Evolutionary conservation across 2,113 vertebrate species (phyloP).

Genomic region (Paedocypris sp.): DNA sequence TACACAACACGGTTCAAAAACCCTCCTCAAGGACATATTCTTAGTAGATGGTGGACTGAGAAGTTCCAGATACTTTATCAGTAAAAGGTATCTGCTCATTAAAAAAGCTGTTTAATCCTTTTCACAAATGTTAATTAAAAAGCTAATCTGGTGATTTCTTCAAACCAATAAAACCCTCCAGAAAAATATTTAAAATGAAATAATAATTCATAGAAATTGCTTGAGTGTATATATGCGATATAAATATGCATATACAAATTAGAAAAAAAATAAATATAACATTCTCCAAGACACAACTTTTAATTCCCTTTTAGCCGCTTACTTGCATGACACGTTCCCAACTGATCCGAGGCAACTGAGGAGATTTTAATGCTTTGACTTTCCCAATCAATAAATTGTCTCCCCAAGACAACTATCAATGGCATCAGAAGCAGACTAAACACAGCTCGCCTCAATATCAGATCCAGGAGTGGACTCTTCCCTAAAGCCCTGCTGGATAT

Average conservation of each 20-base stretch:
- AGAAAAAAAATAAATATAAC: too few relatives aligned
- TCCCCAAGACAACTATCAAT: slow-evolving; percentile 58
- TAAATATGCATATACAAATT: too few relatives aligned
- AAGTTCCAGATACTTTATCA: slow-evolving; percentile 15
- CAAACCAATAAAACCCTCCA: background rate
- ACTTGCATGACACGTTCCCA: slow-evolving; percentile 57
- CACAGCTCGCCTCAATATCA: slow-evolving; percentile 57
- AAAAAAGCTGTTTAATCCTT: slow-evolving; percentile 23
- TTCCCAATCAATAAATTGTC: slow-evolving; percentile 63
- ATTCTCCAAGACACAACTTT: slow-evolving; percentile 42
- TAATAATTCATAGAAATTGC: slow-evolving; percentile 6
- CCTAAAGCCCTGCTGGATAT: slow-evolving; percentile 52
- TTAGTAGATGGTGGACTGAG: slow-evolving; percentile 6
- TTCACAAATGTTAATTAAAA: slow-evolving; percentile 26
- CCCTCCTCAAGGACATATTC: slow-evolving; percentile 4
- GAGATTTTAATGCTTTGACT: slow-evolving; percentile 58
- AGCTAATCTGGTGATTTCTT: slow-evolving; percentile 13
- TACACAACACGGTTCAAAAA: background rate
- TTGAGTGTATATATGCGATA: background rate
- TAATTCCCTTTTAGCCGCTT: slow-evolving; percentile 54
- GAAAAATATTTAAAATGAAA: slow-evolving; percentile 12
- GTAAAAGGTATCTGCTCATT: slow-evolving; percentile 15
- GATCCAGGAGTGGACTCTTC: slow-evolving; percentile 52
- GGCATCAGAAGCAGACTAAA: slow-evolving; percentile 69
- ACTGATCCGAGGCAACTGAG: slow-evolving; percentile 50